Percentiles rank a stretch among this genome's conserved stretches.
Evolutionary conservation across 2,113 vertebrate species (phyloP).

Genomic region (Oriolus oriolus): DNA sequence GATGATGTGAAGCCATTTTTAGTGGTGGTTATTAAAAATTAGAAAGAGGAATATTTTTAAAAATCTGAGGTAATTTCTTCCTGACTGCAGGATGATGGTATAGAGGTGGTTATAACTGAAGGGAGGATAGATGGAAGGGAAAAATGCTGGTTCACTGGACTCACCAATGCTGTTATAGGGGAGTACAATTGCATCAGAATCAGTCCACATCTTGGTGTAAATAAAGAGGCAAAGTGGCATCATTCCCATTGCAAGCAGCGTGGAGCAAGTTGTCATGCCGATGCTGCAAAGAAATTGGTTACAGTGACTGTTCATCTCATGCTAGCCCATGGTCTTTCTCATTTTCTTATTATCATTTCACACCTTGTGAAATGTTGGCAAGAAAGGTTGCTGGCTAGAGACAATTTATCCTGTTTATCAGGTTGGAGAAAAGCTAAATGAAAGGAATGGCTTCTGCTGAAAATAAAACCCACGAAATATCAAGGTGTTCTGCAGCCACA

Average conservation of each 20-base stretch:
- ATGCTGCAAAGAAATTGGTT: constrained; percentile 75
- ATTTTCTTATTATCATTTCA: not conserved
- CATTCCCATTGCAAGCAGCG: constrained; percentile 92
- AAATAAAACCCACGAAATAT: not conserved
- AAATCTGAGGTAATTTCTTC: not conserved
- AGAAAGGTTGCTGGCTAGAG: not conserved
- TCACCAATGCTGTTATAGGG: constrained; percentile 92
- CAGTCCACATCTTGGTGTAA: constrained; percentile 87
- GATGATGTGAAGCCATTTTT: not conserved
- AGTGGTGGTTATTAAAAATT: not conserved
- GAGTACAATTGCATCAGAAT: constrained; percentile 76
- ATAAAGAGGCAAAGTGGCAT: constrained; percentile 93
- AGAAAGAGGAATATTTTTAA: not conserved
- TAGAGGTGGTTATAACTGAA: not conserved
- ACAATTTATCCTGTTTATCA: not conserved
- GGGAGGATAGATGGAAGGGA: not conserved
- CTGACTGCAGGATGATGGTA: not conserved
- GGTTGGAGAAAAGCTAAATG: not conserved
- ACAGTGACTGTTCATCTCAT: not conserved
- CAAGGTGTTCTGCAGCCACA: not conserved
- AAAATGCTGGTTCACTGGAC: not conserved
- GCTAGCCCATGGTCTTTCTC: not conserved
- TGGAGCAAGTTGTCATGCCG: constrained; percentile 97
- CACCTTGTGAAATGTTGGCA: not conserved
- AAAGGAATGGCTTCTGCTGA: not conserved